Evolutionary conservation across 2,888 invertebrate species (phyloP).

Genomic region (Colostygia pectinataria): DNA sequence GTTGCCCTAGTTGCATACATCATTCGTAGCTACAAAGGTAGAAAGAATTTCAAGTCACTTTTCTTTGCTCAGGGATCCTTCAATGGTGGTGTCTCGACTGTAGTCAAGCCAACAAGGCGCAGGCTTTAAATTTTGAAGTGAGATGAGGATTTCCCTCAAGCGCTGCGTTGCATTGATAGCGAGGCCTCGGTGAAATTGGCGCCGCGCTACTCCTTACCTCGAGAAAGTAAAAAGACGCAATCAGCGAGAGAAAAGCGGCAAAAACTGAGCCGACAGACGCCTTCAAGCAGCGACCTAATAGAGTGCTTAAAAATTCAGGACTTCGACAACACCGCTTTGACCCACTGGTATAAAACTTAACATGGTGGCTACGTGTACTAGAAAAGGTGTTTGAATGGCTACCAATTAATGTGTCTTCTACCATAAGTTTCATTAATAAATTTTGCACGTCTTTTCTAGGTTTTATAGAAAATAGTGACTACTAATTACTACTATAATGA

Average conservation of each 20-base stretch:
- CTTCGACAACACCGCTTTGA: conserved; percentile 54
- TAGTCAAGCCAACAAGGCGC: conserved; percentile 20
- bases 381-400: too few species aligned
- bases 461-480: too few species aligned
- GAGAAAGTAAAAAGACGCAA: conserved; percentile 78
- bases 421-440: too few species aligned
- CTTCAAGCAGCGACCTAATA: conserved; percentile 56
- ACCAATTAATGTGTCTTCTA: too few species aligned
- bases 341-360: conserved; percentile 48
- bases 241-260: conserved; percentile 73
- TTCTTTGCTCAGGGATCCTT: conserved; percentile 18
- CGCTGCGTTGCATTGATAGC: conserved; percentile 50
- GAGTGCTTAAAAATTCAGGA: conserved; percentile 79
- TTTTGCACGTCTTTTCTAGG: too few species aligned
- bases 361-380: conserved; percentile 36
- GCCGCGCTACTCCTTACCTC: conserved; percentile 47
- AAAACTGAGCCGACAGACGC: conserved; percentile 43
- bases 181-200: conserved; percentile 53
- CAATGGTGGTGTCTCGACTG: conserved; percentile 16
- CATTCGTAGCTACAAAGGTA: conserved; percentile 1
- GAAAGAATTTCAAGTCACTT: conserved; percentile 9
- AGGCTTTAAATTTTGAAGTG: conserved; percentile 30
- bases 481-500: too few species aligned
- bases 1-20: conserved; percentile 13
- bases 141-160: conserved; percentile 48